phyloP scores from a whole-genome alignment of 2,113 vertebrate species.

The Datnioides undecimradiatus region DNA sequence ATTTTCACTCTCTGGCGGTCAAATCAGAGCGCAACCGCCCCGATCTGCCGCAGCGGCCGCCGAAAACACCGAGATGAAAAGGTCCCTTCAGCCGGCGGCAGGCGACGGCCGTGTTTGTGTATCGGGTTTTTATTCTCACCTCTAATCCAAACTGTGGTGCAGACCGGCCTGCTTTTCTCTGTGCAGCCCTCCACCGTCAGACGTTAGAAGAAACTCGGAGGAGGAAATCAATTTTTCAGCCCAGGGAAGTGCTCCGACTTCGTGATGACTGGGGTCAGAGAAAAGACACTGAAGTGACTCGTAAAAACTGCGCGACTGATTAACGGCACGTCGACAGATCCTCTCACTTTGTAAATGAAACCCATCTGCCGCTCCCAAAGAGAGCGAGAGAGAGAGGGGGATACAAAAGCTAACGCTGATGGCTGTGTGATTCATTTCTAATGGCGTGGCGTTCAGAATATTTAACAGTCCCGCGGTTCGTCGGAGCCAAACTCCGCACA shows the following conservation, averaged over 20 bases:
- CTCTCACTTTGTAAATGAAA: not conserved
- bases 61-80: not conserved
- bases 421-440: not conserved
- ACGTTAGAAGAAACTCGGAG: not conserved
- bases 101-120: not conserved
- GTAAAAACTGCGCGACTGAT: not conserved
- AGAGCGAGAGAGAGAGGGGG: not conserved
- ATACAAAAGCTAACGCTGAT: not conserved
- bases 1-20: not conserved
- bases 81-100: not conserved
- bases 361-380: not conserved
- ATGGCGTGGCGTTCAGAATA: not conserved
- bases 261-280: not conserved
- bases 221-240: conserved; percentile 28
- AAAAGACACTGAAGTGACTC: not conserved
- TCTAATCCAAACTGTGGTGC: not conserved
- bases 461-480: not conserved
- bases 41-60: not conserved
- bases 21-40: conserved; percentile 5
- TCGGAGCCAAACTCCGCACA: not conserved
- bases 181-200: not conserved
- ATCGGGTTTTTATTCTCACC: not conserved
- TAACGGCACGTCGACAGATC: not conserved
- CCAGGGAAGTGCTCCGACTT: conserved; percentile 23
- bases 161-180: not conserved